These are phyloP conservation scores for Gallirallus australis DNA, from an alignment of 2,797 vertebrate species.

Conservation along the genomic window DNA sequence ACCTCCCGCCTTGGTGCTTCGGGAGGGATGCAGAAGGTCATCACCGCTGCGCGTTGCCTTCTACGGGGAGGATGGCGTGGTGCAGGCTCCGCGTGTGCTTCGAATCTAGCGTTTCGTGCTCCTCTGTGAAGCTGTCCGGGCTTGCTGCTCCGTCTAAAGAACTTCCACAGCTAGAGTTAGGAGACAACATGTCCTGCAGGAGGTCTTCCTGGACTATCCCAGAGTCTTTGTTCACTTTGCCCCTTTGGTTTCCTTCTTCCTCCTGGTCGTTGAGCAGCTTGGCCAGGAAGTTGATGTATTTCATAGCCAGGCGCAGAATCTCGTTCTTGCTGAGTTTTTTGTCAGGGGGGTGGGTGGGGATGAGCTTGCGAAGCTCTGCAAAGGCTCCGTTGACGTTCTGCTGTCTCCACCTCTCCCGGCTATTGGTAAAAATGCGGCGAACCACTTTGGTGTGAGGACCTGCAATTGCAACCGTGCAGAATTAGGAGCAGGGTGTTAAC, in stretches of 20 bases:
- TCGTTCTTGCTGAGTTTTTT: constrained; percentile 96
- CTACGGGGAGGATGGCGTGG: constrained; percentile 83
- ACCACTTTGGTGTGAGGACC: constrained; percentile 87
- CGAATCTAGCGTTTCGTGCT: constrained; percentile 86
- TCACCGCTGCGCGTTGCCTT: constrained; percentile 84
- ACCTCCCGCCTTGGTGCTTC: background rate
- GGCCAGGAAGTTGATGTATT: constrained; percentile 93
- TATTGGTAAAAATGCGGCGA: constrained; percentile 88
- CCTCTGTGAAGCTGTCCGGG: constrained; percentile 93
- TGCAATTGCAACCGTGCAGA: constrained; percentile 28
- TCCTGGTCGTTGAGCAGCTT: constrained; percentile 88
- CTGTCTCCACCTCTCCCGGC: constrained; percentile 91
- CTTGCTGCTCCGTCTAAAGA: constrained; percentile 87
- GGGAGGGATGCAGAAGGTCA: constrained; percentile 5
- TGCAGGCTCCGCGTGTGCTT: constrained; percentile 83
- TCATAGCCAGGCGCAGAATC: constrained; percentile 91
- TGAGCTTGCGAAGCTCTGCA: constrained; percentile 88
- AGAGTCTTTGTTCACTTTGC: constrained; percentile 82
- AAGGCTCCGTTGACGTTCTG: constrained; percentile 94
- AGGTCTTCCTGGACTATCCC: constrained; percentile 83
- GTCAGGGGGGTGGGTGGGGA: constrained; percentile 91
- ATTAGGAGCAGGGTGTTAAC: background rate
- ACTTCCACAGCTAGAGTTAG: constrained; percentile 87
- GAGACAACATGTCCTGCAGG: constrained; percentile 85
- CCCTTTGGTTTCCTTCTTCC: constrained; percentile 85